phyloP scores from a whole-genome alignment of 2,888 invertebrate genomes.

The Diaprepes abbreviatus region DNA sequence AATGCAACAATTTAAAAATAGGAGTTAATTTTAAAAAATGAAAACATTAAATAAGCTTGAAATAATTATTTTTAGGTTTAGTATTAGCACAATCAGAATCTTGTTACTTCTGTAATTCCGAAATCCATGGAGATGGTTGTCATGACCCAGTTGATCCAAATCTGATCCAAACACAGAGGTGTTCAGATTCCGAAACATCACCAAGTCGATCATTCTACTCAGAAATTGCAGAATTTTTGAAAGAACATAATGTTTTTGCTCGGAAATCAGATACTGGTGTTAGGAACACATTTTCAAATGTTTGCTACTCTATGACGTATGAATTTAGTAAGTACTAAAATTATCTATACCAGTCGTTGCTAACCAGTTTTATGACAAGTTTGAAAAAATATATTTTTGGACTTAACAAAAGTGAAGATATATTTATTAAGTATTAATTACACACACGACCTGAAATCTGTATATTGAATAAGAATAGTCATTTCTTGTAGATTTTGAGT shows the following conservation, averaged over 20 bases:
- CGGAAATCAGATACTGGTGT: neutral
- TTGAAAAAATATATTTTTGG: too few species aligned
- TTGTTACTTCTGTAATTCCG: constrained; percentile 9
- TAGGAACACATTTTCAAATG: neutral
- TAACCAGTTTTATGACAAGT: too few species aligned
- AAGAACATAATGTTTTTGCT: neutral
- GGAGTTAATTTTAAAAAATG: too few species aligned
- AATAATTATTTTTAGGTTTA: constrained; percentile 2
- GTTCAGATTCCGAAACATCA: neutral
- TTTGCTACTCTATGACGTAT: constrained; percentile 2
- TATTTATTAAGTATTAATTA: too few species aligned
- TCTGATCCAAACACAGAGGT: neutral
- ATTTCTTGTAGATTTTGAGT: too few species aligned
- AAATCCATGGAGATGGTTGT: neutral
- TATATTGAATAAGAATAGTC: too few species aligned
- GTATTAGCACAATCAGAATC: neutral
- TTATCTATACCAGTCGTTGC: too few species aligned
- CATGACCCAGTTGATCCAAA: neutral
- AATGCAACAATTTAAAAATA: too few species aligned
- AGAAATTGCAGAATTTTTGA: neutral
- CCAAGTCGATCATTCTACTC: neutral
- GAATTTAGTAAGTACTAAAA: constrained; percentile 2
- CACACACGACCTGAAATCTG: too few species aligned
- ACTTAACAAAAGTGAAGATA: too few species aligned
- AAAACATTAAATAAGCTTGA: too few species aligned